phyloP scores from a whole-genome alignment of 53 echinoderm and acorn worm genomes.

The Echinarachnius parma region DNA sequence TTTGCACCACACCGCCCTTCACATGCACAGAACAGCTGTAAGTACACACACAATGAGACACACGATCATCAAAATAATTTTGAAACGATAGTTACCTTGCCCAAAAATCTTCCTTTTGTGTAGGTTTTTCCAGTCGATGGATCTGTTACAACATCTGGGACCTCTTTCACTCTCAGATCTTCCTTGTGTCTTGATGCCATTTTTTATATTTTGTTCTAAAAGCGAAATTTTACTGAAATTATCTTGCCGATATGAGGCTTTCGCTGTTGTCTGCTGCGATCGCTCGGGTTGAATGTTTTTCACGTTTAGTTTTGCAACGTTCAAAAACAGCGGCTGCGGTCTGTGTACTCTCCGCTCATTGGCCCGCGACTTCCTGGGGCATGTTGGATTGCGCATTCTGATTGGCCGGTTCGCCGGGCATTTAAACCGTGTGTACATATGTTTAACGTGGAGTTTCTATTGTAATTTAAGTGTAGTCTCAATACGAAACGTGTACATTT shows the following conservation, averaged over 20 bases:
- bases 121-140: conserved; percentile 71
- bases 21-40: background rate
- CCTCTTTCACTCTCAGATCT: conserved; percentile 90
- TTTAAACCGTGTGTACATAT: conserved; percentile 29
- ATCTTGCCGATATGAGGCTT: background rate
- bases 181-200: conserved; percentile 70
- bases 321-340: conserved; percentile 38
- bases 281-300: conserved; percentile 10
- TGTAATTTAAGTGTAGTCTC: too few relatives aligned
- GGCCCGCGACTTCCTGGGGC: background rate
- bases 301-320: too few relatives aligned
- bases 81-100: conserved; percentile 63
- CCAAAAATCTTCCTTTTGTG: conserved; percentile 91
- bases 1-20: conserved; percentile 1
- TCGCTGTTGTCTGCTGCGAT: conserved; percentile 13
- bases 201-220: background rate
- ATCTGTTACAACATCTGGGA: conserved; percentile 84
- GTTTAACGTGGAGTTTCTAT: too few relatives aligned
- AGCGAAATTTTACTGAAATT: background rate
- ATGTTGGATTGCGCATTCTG: conserved; percentile 4
- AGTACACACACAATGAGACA: background rate
- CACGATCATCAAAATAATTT: background rate
- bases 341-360: conserved; percentile 15
- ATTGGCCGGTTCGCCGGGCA: conserved; percentile 18
- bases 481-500: too few relatives aligned